phyloP scores from a whole-genome alignment of 2,888 invertebrate genomes.

The Pachliopta kotzebuea region DNA sequence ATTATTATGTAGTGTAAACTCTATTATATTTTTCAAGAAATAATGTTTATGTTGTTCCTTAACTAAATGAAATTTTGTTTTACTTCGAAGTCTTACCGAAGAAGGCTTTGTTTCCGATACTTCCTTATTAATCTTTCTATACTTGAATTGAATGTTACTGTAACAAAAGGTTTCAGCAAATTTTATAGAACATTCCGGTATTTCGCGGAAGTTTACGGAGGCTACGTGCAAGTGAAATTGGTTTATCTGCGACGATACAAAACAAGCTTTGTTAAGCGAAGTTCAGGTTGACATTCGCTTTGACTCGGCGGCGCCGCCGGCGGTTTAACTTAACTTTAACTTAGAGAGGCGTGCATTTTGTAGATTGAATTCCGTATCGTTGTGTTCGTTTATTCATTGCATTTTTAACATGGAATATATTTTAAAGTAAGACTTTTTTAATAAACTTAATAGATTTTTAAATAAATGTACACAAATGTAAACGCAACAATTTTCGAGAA shows the following conservation, averaged over 20 bases:
- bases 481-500: no score
- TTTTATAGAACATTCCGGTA: background rate
- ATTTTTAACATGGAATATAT: background rate
- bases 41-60: no score
- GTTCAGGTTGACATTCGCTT: slow-evolving; percentile 19
- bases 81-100: background rate
- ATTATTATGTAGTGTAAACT: no score
- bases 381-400: background rate
- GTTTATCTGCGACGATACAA: slow-evolving; percentile 16
- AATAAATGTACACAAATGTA: no score
- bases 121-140: background rate
- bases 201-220: background rate
- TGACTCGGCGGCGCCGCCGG: slow-evolving; percentile 3
- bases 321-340: no score
- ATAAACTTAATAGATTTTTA: no score
- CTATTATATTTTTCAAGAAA: no score
- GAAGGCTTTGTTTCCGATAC: background rate
- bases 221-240: slow-evolving; percentile 16
- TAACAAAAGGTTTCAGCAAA: background rate
- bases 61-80: no score
- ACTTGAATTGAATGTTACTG: no score
- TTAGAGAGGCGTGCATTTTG: slow-evolving; percentile 8
- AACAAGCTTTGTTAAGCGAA: slow-evolving; percentile 14
- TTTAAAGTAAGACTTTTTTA: background rate
- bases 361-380: slow-evolving; percentile 10